phyloP scores from a whole-genome alignment of 2,888 invertebrate species.

The Lobophora halterata region DNA sequence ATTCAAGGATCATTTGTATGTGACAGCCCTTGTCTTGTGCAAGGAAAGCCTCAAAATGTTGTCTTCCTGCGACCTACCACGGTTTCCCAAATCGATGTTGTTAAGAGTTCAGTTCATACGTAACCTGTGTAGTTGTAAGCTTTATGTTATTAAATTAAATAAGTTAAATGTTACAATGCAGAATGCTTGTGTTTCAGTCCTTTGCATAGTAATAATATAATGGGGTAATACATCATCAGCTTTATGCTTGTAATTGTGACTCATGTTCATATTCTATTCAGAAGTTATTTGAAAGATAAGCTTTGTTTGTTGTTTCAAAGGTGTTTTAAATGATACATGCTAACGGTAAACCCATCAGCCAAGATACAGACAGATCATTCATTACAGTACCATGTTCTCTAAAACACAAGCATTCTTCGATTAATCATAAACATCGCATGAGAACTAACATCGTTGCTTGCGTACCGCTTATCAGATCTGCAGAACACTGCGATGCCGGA shows the following conservation, averaged over 20 bases:
- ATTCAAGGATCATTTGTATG: too few species aligned
- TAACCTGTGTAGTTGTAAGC: conserved; percentile 37
- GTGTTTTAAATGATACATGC: conserved; percentile 13
- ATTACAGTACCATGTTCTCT: conserved; percentile 2
- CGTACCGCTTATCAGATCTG: conserved; percentile 89
- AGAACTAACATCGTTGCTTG: conserved; percentile 74
- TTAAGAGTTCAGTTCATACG: conserved; percentile 20
- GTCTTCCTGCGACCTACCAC: conserved; percentile 11
- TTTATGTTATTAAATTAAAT: conserved; percentile 57
- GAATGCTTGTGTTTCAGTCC: conserved; percentile 50
- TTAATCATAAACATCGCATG: conserved; percentile 58
- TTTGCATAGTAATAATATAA: conserved; percentile 13
- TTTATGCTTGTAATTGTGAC: conserved; percentile 30
- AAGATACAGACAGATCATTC: background rate
- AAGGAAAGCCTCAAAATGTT: conserved; percentile 3
- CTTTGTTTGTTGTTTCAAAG: conserved; percentile 27
- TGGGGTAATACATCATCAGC: conserved; percentile 20
- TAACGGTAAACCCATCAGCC: conserved; percentile 1
- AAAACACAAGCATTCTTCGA: conserved; percentile 48
- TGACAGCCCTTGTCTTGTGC: background rate
- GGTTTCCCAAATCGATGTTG: conserved; percentile 21
- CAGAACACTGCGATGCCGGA: conserved; percentile 99
- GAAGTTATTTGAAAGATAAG: conserved; percentile 35
- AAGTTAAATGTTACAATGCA: conserved; percentile 41
- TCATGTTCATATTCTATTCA: conserved; percentile 39